Evolutionary conservation across 1,140 invertebrate genomes (phyloP).

Genomic region (Lordiphosa stackelbergi): DNA sequence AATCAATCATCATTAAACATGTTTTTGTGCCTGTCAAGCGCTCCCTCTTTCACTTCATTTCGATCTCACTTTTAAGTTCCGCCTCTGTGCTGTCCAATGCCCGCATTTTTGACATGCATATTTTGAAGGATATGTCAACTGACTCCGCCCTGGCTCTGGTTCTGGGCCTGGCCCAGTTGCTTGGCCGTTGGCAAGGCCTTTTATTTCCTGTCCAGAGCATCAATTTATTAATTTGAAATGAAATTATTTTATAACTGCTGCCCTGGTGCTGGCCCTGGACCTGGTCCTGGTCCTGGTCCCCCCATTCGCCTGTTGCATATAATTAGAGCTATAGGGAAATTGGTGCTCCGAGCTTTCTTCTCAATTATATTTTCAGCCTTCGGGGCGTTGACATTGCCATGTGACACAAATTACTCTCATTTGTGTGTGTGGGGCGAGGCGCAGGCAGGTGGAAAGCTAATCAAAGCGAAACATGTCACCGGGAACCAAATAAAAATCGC

Average conservation of each 20-base stretch:
- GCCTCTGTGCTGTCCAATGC: conserved; percentile 4
- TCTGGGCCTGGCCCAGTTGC: conserved; percentile 26
- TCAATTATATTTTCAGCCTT: conserved; percentile 16
- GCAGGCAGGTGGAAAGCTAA: conserved; percentile 49
- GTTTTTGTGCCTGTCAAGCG: too few relatives aligned
- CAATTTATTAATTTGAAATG: conserved; percentile 72
- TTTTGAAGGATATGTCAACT: conserved; percentile 14
- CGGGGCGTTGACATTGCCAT: conserved; percentile 56
- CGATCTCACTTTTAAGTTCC: background rate
- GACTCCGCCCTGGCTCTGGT: background rate
- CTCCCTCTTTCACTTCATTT: background rate
- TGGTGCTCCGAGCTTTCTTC: conserved; percentile 31
- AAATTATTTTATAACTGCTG: conserved; percentile 61
- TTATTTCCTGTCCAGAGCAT: conserved; percentile 48
- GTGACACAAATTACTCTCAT: conserved; percentile 65
- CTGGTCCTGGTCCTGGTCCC: background rate
- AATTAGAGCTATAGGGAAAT: conserved; percentile 52
- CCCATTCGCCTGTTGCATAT: conserved; percentile 64
- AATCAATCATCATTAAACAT: too few relatives aligned
- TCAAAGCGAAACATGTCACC: conserved; percentile 66
- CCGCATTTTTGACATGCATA: conserved; percentile 7
- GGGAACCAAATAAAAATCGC: conserved; percentile 53
- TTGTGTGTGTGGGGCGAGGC: conserved; percentile 2
- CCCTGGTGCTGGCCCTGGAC: conserved; percentile 1
- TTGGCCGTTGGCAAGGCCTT: conserved; percentile 27